Evolutionary conservation across 2,113 vertebrate species (phyloP).

Genomic region (Rhodinocichla rosea): DNA sequence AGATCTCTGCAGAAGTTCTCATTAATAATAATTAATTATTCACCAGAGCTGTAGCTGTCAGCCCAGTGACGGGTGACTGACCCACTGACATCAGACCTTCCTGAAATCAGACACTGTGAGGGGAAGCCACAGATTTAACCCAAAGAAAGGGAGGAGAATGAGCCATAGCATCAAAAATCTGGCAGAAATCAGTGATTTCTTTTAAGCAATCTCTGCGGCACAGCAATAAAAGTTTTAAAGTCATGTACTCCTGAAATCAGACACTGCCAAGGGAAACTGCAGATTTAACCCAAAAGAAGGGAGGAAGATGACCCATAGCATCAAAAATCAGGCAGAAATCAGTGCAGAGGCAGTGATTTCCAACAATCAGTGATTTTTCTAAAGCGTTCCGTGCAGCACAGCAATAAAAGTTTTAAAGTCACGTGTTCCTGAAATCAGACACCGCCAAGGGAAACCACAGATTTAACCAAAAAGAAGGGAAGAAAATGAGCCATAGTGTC

Average conservation of each 20-base stretch:
- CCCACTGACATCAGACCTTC: neutral
- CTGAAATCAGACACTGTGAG: neutral
- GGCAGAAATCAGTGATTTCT: neutral
- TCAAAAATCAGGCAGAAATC: neutral
- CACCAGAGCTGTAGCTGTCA: neutral
- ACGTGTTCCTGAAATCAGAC: neutral
- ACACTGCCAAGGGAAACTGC: neutral
- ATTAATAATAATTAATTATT: neutral
- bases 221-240: neutral
- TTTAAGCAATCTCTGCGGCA: neutral
- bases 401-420: neutral
- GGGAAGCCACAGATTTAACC: neutral
- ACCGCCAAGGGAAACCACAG: neutral
- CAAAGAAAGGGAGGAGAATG: neutral
- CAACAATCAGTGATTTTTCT: neutral
- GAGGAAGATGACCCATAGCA: neutral
- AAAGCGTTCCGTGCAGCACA: neutral
- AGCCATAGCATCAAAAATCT: neutral
- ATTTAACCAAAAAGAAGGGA: neutral
- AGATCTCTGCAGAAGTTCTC: neutral
- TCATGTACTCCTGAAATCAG: neutral
- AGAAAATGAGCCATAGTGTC: neutral
- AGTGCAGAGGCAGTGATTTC: no score
- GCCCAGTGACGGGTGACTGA: neutral
- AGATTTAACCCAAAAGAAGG: neutral